These are phyloP conservation scores for Lacerta viridis DNA, from an alignment of 2,797 vertebrate species.

Conservation along the genomic window DNA sequence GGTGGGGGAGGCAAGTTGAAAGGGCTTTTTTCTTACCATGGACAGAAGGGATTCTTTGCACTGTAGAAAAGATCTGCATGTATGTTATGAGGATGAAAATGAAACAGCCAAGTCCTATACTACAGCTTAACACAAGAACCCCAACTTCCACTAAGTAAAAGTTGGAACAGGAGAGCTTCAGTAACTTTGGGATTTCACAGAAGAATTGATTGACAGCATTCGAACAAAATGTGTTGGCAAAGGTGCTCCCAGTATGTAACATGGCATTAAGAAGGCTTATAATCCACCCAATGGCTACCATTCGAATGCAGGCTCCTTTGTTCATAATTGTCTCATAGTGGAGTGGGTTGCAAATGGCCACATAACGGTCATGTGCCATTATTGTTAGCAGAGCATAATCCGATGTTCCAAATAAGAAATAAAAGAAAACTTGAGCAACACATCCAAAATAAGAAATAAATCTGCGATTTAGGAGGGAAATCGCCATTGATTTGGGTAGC, in stretches of 20 bases:
- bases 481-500: conserved; percentile 11
- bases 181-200: background rate
- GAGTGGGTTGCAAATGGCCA: conserved; percentile 25
- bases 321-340: conserved; percentile 33
- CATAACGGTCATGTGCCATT: conserved; percentile 34
- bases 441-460: conserved; percentile 5
- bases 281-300: background rate
- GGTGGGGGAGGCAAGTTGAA: background rate
- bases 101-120: background rate
- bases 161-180: background rate
- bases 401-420: background rate
- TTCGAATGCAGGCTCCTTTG: background rate
- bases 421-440: conserved; percentile 16
- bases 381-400: background rate
- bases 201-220: background rate
- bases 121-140: fast-evolving
- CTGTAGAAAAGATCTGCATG: background rate
- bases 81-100: background rate
- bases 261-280: background rate
- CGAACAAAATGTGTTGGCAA: background rate
- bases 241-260: background rate
- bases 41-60: background rate
- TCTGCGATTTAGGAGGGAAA: background rate
- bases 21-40: background rate
- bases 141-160: background rate